A percentile compares a stretch with the other conserved stretches of the same genome.
These are phyloP conservation scores for Lithophane ornitopus DNA, from an alignment of 2,888 invertebrate genomes.

Conservation along the genomic window DNA sequence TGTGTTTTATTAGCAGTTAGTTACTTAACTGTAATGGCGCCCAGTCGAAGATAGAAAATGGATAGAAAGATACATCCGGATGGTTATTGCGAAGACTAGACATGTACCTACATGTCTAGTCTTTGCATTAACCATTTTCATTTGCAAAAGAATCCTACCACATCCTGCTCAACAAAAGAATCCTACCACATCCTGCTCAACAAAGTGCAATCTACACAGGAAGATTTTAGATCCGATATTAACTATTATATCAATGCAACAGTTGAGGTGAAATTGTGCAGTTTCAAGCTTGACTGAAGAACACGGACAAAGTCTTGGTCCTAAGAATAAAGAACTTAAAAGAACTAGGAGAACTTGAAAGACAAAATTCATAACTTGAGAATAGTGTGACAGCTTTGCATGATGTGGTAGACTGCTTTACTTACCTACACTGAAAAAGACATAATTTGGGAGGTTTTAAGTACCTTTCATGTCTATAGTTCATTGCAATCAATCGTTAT, in stretches of 20 bases:
- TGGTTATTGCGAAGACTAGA: too few relatives aligned
- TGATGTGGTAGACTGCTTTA: background rate
- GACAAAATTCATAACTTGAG: background rate
- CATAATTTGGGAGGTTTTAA: background rate
- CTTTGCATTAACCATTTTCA: background rate
- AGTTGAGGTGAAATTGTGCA: too few relatives aligned
- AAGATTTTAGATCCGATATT: background rate
- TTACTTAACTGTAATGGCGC: background rate
- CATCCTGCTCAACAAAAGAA: too few relatives aligned
- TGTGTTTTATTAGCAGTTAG: background rate
- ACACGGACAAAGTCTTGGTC: background rate
- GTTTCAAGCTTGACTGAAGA: too few relatives aligned
- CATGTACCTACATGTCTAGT: too few relatives aligned
- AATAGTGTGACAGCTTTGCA: background rate
- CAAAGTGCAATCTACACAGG: background rate
- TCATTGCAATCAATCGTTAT: constrained; percentile 1
- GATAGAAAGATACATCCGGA: too few relatives aligned
- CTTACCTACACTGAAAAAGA: background rate
- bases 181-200: background rate
- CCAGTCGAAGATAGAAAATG: background rate
- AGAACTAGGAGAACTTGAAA: background rate
- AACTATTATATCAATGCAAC: background rate
- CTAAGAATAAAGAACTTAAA: background rate
- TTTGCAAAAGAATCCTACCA: too few relatives aligned
- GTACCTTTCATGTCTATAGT: too few relatives aligned